phyloP scores from a whole-genome alignment of 1,140 invertebrate species.

The Papilio helenus region DNA sequence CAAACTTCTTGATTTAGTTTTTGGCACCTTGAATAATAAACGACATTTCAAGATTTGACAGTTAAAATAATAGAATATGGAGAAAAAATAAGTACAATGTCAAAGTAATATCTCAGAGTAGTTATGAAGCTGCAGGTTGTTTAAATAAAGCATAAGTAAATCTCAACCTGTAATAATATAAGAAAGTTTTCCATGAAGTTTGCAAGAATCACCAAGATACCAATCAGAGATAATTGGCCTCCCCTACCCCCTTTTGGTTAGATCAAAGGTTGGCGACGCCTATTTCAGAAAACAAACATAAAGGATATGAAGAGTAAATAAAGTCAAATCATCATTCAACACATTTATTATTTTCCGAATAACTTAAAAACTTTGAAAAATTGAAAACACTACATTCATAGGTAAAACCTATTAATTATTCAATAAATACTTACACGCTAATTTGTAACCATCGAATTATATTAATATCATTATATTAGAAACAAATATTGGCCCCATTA shows the following conservation, averaged over 20 bases:
- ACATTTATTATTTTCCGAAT: constrained; percentile 78
- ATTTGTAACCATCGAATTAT: constrained; percentile 59
- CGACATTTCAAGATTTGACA: constrained; percentile 11
- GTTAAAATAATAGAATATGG: constrained; percentile 27
- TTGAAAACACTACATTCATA: constrained; percentile 73
- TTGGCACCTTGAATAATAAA: background rate
- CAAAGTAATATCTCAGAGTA: background rate
- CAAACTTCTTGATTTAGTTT: constrained; percentile 21
- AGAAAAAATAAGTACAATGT: constrained; percentile 34
- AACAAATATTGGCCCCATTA: constrained; percentile 76
- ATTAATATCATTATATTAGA: constrained; percentile 59
- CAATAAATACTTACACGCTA: constrained; percentile 81
- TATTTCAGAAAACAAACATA: too few relatives aligned
- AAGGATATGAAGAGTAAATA: constrained; percentile 23
- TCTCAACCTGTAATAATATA: background rate
- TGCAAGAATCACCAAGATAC: too few relatives aligned
- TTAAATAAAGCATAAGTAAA: background rate
- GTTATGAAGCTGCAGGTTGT: background rate
- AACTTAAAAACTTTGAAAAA: constrained; percentile 80
- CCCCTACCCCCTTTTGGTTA: too few relatives aligned
- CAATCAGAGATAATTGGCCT: too few relatives aligned
- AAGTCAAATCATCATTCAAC: constrained; percentile 63
- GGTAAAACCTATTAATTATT: constrained; percentile 63
- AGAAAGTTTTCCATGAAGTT: too few relatives aligned
- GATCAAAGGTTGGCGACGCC: too few relatives aligned